Base-by-base conservation (phyloP, 1,140 invertebrate species). In the Pomacea maculata region DNA sequence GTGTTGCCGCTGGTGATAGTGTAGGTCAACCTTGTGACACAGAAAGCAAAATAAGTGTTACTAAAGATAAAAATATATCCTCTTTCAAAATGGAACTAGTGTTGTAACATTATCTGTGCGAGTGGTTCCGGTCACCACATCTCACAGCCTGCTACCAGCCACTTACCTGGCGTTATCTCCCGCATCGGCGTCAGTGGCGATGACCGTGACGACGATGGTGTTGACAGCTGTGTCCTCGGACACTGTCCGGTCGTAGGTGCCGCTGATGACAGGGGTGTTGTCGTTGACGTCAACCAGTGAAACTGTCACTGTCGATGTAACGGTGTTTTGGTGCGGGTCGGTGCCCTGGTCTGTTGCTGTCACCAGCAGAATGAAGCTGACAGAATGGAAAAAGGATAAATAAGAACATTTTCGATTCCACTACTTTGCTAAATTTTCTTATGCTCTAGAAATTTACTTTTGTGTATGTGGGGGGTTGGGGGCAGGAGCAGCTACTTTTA, bases 291-390 rank as follows among this genome's bases (percentile, higher is more conserved):
- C 88, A 55, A 65, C 68, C 29, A 89, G 17, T 0, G 79, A 25
- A 8, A 89, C 79, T 29, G 86, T 87, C 55, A 87, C 70, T 14
- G 84, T 85, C 10, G 84, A 82, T 54, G 83, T 87, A 5, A 83
- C 84, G 0, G 86, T 96, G 67, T 78, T 78, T 52, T 87, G 96
- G 95, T 85, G 57, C 45, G 63, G 19, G 71, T 63, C 52, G 25
- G 80, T 15, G 68, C 71, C 8, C 83, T 84, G 76, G 92, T 99
- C 97, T 90, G 94, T 95, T 5, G 97, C 97, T 21, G 97, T 93
- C 0, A 99, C 94, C 81, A 94, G 92, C 80, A 99, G 94, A 87
- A 94, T 94, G 90, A 97, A 98, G 14, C 94, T 94, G 1, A 9
- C 11, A 61, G 11, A 61, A 57, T 57, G 55, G 14, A 57, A 57